A percentile compares a stretch with the other conserved stretches of the same genome.
Evolutionary conservation across 2,888 invertebrate species (phyloP).

Genomic region (Aelia acuminata): DNA sequence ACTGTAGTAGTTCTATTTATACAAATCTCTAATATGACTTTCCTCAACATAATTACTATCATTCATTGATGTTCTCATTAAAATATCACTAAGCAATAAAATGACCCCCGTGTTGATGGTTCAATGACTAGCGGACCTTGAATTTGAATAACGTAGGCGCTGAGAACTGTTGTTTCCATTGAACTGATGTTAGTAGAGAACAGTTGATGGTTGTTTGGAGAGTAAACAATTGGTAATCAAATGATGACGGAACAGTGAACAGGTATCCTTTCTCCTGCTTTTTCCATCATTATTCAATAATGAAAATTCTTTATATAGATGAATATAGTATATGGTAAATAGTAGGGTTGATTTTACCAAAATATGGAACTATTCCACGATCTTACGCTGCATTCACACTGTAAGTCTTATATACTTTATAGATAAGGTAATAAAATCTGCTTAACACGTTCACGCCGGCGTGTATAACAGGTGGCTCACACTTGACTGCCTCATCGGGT

Average conservation of each 20-base stretch:
- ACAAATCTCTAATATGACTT: background rate
- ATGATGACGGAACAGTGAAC: background rate
- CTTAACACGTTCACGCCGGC: too few relatives aligned
- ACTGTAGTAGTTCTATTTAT: too few relatives aligned
- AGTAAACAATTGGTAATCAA: background rate
- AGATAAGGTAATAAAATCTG: too few relatives aligned
- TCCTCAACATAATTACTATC: background rate
- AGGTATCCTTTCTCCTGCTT: background rate
- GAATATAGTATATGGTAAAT: too few relatives aligned
- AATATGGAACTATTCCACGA: too few relatives aligned
- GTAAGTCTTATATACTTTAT: too few relatives aligned
- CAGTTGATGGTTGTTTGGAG: slow-evolving; percentile 16
- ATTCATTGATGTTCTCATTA: background rate
- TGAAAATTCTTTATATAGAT: too few relatives aligned
- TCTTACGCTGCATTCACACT: too few relatives aligned
- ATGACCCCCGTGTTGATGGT: background rate
- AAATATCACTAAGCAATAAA: background rate
- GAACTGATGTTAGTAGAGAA: background rate
- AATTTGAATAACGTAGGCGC: background rate
- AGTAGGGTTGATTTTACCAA: too few relatives aligned
- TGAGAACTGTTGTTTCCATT: background rate
- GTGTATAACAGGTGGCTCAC: too few relatives aligned
- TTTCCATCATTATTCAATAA: background rate
- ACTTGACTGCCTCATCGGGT: too few relatives aligned
- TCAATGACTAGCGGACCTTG: slow-evolving; percentile 19